Base-by-base conservation (phyloP, 2,113 vertebrate species). In the Paratilapia polleni region DNA sequence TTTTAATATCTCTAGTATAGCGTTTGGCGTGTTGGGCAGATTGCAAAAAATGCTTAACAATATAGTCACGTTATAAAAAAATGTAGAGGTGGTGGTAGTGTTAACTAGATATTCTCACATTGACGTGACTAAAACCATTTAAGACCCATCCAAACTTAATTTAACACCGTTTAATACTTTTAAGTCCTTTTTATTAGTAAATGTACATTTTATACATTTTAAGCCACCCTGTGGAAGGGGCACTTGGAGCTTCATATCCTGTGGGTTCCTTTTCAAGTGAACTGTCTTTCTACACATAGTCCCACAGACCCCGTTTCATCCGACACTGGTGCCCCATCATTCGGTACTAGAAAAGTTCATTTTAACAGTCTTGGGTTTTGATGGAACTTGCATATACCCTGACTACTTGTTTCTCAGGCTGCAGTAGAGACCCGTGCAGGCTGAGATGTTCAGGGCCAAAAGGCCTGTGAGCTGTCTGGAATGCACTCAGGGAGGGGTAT, bases 401-500 rank as follows among this genome's bases (percentile, higher is more conserved):
- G 11, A 43, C 20, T 57, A 4, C 26, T 34, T 47, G 54, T 43
- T 22, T 84, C n/a, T 26, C 13, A 52, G 22, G 2, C 76, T 57
- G 34, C 26, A 12, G 22, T 22, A 20, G 12, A 17, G 43, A 13
- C 8, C n/a, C 0, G 14, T 2, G 1, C 58, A 61, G 81, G 20
- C 49, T 1, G 62, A 58, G 64, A 77, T 54, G 57, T 57, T 59
- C 1, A 19, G 34, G 59, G 70, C 31, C 77, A 36, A 54, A 54
- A 24, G 70, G 60, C 84, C 52, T 31, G 62, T 4, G 68, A 82
- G 80, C 70, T 59, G 82, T 70, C 81, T 77, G 88, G 90, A 92
- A 92, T 91, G 90, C 59, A 1, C 41, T 28, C 54, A 8, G 83
- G 82, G 81, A 84, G 80, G 38, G 54, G 49, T 1, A 14, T 2